phyloP scores from a whole-genome alignment of 2,797 vertebrate genomes.

The Channa striata region DNA sequence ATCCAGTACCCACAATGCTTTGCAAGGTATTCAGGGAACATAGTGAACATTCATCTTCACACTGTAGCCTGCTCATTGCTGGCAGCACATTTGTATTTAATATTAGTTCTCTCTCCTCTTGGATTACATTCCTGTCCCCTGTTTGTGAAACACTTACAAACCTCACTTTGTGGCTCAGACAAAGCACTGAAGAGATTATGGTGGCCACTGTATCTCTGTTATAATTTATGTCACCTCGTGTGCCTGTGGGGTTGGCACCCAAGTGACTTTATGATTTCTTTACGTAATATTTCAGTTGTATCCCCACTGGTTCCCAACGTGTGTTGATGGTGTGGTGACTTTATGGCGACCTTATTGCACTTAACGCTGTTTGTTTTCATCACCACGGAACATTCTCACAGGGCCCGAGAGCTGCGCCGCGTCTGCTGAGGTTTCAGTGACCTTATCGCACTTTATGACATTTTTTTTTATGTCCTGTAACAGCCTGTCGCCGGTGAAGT shows the following conservation, averaged over 20 bases:
- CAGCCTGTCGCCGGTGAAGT: conserved; percentile 26
- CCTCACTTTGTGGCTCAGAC: conserved; percentile 16
- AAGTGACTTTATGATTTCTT: conserved; percentile 42
- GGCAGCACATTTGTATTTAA: conserved; percentile 33
- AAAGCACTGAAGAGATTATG: neutral
- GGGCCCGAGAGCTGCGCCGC: conserved; percentile 31
- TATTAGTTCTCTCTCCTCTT: conserved; percentile 30
- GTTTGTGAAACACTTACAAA: conserved; percentile 20
- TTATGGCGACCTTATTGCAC: conserved; percentile 64
- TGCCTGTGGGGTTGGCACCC: conserved; percentile 5
- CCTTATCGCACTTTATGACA: conserved; percentile 72
- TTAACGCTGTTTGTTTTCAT: conserved; percentile 72
- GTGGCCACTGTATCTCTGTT: neutral
- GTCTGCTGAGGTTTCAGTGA: conserved; percentile 49
- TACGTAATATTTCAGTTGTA: conserved; percentile 38
- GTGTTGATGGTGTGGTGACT: conserved; percentile 56
- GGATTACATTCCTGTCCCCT: conserved; percentile 20
- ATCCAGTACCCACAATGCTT: conserved; percentile 37
- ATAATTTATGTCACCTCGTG: neutral
- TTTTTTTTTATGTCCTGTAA: conserved; percentile 46
- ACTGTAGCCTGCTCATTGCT: conserved; percentile 19
- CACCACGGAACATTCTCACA: conserved; percentile 48
- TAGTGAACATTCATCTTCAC: conserved; percentile 30
- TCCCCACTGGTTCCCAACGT: conserved; percentile 38
- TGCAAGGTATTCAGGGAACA: conserved; percentile 37